A percentile compares a stretch with the other conserved stretches of the same genome.
Conservation (phyloP, 2,113 vertebrate species). For the Cairina moschata region DNA sequence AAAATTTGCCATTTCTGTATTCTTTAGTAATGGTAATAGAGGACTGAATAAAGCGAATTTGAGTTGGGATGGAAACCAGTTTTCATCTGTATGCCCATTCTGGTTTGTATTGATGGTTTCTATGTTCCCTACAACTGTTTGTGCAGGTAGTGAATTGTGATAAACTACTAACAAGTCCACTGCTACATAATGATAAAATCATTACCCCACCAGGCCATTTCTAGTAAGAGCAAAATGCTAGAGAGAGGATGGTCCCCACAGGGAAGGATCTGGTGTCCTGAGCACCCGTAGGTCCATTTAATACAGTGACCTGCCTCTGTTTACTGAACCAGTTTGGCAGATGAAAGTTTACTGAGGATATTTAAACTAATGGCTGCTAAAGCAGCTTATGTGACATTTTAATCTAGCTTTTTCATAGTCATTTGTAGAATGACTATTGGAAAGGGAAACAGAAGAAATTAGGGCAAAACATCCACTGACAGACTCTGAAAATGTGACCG, state of each 20-base stretch:
- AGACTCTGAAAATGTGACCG: neutral
- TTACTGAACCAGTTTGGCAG: conserved; percentile 53
- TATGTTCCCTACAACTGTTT: neutral
- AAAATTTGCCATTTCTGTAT: neutral
- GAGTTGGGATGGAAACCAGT: neutral
- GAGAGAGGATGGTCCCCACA: neutral
- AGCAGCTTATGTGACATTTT: conserved; percentile 60
- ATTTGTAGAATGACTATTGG: conserved; percentile 23
- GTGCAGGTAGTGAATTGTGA: neutral
- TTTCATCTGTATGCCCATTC: neutral
- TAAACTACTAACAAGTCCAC: neutral
- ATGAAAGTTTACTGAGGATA: conserved; percentile 15
- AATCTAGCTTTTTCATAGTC: conserved; percentile 47
- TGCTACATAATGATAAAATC: neutral
- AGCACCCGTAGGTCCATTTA: neutral
- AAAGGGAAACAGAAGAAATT: conserved; percentile 22
- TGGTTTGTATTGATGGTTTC: neutral
- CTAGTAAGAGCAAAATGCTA: neutral
- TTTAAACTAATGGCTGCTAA: conserved; percentile 62
- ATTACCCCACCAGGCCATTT: neutral
- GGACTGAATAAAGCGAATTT: neutral
- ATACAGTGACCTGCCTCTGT: conserved; percentile 26
- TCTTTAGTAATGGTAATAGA: neutral
- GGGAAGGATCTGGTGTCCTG: neutral
- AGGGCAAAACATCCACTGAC: neutral